phyloP scores from a whole-genome alignment of 64 coral and sea anemone genomes.

The Stylophora pistillata region DNA sequence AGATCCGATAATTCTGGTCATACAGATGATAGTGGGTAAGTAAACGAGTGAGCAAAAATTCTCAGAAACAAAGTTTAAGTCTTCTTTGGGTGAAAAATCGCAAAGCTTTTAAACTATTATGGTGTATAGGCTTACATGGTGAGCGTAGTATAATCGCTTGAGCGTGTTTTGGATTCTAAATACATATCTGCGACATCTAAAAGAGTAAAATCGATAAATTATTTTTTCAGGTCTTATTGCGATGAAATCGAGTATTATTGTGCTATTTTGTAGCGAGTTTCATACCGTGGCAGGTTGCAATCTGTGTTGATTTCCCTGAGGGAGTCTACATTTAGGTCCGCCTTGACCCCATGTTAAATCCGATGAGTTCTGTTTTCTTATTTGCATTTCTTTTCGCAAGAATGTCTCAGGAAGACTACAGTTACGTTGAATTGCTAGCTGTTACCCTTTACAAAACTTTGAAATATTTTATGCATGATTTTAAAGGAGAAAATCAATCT shows the following conservation, averaged over 20 bases:
- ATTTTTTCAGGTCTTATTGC: not conserved
- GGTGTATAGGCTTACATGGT: not conserved
- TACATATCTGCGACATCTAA: no score
- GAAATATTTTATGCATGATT: not conserved
- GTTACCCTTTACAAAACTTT: not conserved
- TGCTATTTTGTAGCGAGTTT: not conserved
- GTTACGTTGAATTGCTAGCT: not conserved
- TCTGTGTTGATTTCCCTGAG: not conserved
- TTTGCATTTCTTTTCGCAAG: not conserved
- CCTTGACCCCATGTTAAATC: not conserved
- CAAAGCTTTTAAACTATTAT: not conserved
- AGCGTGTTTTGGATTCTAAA: not conserved
- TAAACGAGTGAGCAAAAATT: not conserved
- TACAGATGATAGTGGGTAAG: constrained; percentile 25
- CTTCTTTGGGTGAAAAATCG: not conserved
- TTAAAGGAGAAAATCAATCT: not conserved
- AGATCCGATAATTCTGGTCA: constrained; percentile 17
- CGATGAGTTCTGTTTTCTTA: not conserved
- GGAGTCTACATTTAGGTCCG: not conserved
- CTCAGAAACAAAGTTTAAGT: not conserved
- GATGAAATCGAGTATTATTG: not conserved
- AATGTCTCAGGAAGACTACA: no score
- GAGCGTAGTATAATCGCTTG: not conserved
- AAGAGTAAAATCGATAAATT: not conserved
- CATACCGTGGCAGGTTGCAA: not conserved